Evolutionary conservation across 23 tunicate species (phyloP), one percentile per base, ranked within the genome.

Genomic region (Diplosoma virens): DNA sequence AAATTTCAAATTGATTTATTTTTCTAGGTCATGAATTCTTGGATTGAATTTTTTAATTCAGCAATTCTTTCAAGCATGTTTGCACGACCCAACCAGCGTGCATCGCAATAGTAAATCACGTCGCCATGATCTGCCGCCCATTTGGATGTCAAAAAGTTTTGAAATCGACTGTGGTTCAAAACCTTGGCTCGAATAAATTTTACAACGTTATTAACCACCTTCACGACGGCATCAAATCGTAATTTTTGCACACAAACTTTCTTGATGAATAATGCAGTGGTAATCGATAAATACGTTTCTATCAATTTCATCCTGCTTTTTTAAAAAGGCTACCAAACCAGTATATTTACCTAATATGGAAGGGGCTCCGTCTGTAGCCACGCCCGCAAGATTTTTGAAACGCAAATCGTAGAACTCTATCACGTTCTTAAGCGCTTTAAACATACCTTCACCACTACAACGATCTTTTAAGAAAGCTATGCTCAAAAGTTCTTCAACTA

Each of bases 371-470:
- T 29, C 69, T 61, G 69, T 61, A 29, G 75, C 30, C 56, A 68
- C 75, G 75, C 75, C 75, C 55, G 75, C 55, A 68, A 68, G 55
- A 6, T 68, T 68, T 68, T 68, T 24, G 53, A 68, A 7, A 33
- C 54, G 75, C 75, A 68, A 68, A 68, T 68, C 55, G 28, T 68
- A 7, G 6, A 68, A 68, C 45, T 65, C 71, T 37, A 65, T 65
- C 71, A 30, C 41, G 14, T 65, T 65, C 71, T 65, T 65, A 30
- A 65, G 71, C 41, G 71, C 71, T 23, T 65, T 65, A 32, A 65
- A 65, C 71, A 27, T 27, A 65, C 28, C 41, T 65, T 65, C 41
- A 65, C 71, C 71, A 24, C 21, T 65, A 7, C 41, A 37, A 32
- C 41, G 71, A 27, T 65, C 71, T 65, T 65, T 65, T 21, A 65